Base-by-base conservation (phyloP, 2,888 invertebrate species). In the Coenonympha arcania region DNA sequence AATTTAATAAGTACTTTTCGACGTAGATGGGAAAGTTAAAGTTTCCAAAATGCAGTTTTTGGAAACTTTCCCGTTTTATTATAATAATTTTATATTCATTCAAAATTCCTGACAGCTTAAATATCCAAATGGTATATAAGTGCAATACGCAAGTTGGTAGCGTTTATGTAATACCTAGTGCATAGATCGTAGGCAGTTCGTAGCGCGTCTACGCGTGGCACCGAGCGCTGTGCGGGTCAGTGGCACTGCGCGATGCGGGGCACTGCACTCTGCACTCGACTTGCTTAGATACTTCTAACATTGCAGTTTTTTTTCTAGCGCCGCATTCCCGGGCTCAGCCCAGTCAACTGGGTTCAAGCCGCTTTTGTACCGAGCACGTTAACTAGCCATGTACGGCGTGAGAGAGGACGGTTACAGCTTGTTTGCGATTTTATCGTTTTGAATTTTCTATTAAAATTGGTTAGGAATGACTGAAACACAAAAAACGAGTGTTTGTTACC, bases 231-330 rank as follows among this genome's bases (percentile, higher is more conserved):
- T 61, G 64, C 79, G 62, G 84, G 86, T 86, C 86, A 85, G 69
- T 83, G 85, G 76, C 85, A 79, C 82, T 71, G 64, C 62, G 48
- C 77, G 83, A 16, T 22, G 16, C 44, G 36, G 44, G 85, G 71
- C 85, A 84, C 70, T 85, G 84, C 83, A 81, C 85, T 69, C 70
- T 85, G 84, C 83, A 81, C 85, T 69, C 83, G 62, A 71, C 79
- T 76, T 71, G 77, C 80, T 82, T 84, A 84, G 82, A 84, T 81
- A 79, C 76, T 77, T 83, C 84, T 84, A 82, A 83, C 79, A 71
- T 72, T 76, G 77, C 76, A 74, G 65, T 83, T 81, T 83, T 75
- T 78, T 83, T 85, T 79, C 77, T 83, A 79, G 79, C 74, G 65
- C 77, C 66, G 69, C 81, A 83, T 83, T 84, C 82, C 72, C 74